Conservation (phyloP, 2,888 invertebrate species). For the Chorisops tibialis region DNA sequence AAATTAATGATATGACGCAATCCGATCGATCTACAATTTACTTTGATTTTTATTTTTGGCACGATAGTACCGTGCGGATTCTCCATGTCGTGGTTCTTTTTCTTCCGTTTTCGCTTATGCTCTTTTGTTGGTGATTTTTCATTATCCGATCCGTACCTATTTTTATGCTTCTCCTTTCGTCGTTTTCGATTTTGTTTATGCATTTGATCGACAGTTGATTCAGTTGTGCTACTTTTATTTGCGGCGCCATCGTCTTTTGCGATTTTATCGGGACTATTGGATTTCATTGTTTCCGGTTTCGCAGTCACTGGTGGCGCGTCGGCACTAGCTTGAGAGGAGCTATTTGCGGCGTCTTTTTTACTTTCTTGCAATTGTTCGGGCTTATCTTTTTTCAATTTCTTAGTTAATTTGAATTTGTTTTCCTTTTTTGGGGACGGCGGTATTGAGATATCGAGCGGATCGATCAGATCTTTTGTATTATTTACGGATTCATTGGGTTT, state of each 20-base stretch:
- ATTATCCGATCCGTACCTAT: constrained; percentile 58
- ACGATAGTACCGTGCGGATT: constrained; percentile 51
- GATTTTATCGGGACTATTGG: background rate
- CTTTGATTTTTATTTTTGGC: constrained; percentile 78
- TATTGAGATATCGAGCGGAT: background rate
- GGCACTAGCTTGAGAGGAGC: background rate
- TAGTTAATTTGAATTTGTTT: background rate
- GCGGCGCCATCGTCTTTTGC: background rate
- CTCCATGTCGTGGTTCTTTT: constrained; percentile 68
- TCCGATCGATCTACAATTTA: constrained; percentile 41
- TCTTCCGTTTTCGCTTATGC: constrained; percentile 76
- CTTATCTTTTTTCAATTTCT: constrained; percentile 9
- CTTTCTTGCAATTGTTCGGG: background rate
- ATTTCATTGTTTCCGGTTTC: background rate
- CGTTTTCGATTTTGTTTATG: constrained; percentile 65
- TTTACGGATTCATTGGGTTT: background rate
- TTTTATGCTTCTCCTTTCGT: constrained; percentile 73
- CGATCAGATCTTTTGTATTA: background rate
- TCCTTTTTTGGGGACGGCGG: constrained; percentile 1
- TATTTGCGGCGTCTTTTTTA: background rate
- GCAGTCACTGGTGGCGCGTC: background rate
- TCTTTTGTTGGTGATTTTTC: constrained; percentile 66
- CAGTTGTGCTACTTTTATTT: background rate
- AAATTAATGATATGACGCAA: background rate
- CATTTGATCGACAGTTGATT: constrained; percentile 35